A percentile compares a stretch with the other conserved stretches of the same genome.
These are phyloP conservation scores for Eueremaeus valkanovi DNA, from an alignment of 2,888 invertebrate species.

Conservation along the genomic window DNA sequence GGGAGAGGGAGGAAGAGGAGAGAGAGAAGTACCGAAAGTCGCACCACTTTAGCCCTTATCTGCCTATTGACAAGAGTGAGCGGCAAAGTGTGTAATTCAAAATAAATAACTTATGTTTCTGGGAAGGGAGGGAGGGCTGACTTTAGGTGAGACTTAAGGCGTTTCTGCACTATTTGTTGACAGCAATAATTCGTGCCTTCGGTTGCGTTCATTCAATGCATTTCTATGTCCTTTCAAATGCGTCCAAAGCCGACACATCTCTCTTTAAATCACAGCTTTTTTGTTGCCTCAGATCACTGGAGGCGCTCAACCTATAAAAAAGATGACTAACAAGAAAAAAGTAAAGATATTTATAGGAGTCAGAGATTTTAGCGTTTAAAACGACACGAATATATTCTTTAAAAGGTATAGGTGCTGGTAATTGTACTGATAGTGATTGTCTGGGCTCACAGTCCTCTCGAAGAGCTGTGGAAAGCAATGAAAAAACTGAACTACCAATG, in stretches of 20 bases:
- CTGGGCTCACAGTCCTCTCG: background rate
- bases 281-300: slow-evolving; percentile 18
- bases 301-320: slow-evolving; percentile 30
- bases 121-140: slow-evolving; percentile 22
- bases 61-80: slow-evolving; percentile 11
- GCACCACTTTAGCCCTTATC: slow-evolving; percentile 20
- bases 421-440: background rate
- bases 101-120: slow-evolving; percentile 34
- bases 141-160: slow-evolving; percentile 34
- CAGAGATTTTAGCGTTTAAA: background rate
- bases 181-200: slow-evolving; percentile 28
- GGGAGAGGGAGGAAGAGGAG: slow-evolving; percentile 16
- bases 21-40: background rate
- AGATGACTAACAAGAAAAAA: slow-evolving; percentile 27
- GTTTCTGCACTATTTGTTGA: slow-evolving; percentile 36
- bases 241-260: slow-evolving; percentile 30
- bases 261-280: background rate
- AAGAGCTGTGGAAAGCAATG: slow-evolving; percentile 1
- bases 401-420: slow-evolving; percentile 26
- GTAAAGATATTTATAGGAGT: slow-evolving; percentile 27
- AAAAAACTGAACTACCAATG: slow-evolving; percentile 6
- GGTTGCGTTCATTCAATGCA: slow-evolving; percentile 7
- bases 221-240: background rate
- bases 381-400: background rate
- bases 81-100: slow-evolving; percentile 37